A percentile compares a stretch with the other conserved stretches of the same genome.
phyloP scores from a whole-genome alignment of 2,797 vertebrate genomes.

The Vultur gryphus region DNA sequence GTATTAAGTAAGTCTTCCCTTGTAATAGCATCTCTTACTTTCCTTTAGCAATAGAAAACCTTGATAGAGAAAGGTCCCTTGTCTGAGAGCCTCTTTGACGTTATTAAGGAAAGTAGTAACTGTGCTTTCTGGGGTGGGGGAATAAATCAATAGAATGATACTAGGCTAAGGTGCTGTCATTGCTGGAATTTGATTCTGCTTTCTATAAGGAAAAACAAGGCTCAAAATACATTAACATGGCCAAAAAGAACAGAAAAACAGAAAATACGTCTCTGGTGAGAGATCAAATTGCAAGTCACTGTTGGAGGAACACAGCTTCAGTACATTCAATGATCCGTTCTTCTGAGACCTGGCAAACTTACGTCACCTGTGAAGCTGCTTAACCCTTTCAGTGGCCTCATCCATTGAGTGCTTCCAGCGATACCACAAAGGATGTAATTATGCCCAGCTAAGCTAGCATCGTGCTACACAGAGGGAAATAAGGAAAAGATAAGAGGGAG shows the following conservation, averaged over 20 bases:
- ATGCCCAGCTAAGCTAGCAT: not conserved
- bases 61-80: not conserved
- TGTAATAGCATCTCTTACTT: not conserved
- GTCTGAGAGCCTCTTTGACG: not conserved
- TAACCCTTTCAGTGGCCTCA: not conserved
- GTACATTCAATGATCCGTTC: not conserved
- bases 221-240: slow-evolving; percentile 1
- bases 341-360: not conserved
- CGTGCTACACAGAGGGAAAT: not conserved
- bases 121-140: not conserved
- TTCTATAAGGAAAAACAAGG: slow-evolving; percentile 22
- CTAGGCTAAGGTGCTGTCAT: not conserved
- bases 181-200: slow-evolving; percentile 19
- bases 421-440: not conserved
- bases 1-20: not conserved
- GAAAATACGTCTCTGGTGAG: slow-evolving; percentile 31
- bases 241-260: slow-evolving; percentile 1
- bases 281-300: not conserved
- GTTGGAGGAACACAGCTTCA: not conserved
- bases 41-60: not conserved
- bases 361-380: not conserved
- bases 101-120: slow-evolving; percentile 33
- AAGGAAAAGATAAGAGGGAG: not conserved
- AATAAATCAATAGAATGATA: slow-evolving; percentile 44
- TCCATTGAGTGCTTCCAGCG: not conserved